Base-by-base conservation (phyloP, 2,888 invertebrate genomes). In the Heliconius ismenius region DNA sequence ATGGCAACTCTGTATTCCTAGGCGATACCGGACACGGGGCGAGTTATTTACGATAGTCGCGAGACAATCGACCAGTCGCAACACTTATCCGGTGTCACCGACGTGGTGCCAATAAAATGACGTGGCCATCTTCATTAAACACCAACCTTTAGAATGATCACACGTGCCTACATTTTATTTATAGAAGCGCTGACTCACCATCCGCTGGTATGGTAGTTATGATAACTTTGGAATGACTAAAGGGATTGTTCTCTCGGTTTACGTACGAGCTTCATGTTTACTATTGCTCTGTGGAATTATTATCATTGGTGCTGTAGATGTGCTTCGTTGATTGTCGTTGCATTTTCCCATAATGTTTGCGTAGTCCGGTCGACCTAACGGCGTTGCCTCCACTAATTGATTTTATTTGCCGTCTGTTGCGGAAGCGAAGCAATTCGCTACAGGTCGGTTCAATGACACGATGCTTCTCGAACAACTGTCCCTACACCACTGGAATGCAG, bases 1-100 rank as follows among this genome's bases (percentile, higher is more conserved):
- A 83, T 83, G 86, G 86, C 86, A 88, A 91, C 89, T 92, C 90
- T 88, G 92, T 92, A 92, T 92, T 90, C 92, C 85, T 85, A 83
- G 87, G 88, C 84, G 87, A 86, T 88, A 91, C 92, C 93, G 92
- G 93, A 93, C 92, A 92, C 87, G 85, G 86, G 81, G 85, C 88
- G 89, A 88, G 92, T 94, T 92, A 94, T 94, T 94, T 94, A 94
- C 93, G 93, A 93, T 88, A 89, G 89, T 86, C 87, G 90, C 89
- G 89, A 92, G 91, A 93, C 93, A 93, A 93, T 94, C 92, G 92
- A 87, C 90, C 89, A 89, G 90, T 87, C 87, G 90, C 89, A 86
- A 85, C 83, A 91, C 89, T 91, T 92, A 93, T 94, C 93, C 93
- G 93, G 93, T 93, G 90, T 89, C 84, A 88, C 88, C 87, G 91